Conservation (phyloP, 1,140 invertebrate genomes). For the Gonioctena quinquepunctata region DNA sequence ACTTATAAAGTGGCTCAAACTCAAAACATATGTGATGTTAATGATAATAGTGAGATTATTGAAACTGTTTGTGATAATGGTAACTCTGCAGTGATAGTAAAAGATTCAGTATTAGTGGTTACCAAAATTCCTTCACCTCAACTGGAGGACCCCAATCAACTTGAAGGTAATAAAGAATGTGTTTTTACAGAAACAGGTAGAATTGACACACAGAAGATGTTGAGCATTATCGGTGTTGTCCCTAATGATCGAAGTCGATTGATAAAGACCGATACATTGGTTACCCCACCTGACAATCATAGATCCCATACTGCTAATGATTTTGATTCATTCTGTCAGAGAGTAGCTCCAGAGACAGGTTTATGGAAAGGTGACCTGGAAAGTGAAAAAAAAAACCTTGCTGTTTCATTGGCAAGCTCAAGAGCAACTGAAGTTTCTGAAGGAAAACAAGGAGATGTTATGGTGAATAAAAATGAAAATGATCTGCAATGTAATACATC, state of each 20-base stretch:
- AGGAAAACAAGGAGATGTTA: neutral
- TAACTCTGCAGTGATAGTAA: neutral
- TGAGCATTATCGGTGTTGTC: neutral
- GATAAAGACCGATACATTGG: neutral
- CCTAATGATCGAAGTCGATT: neutral
- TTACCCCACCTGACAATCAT: neutral
- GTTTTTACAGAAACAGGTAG: neutral
- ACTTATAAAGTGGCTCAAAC: slow-evolving; percentile 9
- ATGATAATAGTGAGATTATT: neutral
- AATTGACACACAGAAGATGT: neutral
- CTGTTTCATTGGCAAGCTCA: too few relatives aligned
- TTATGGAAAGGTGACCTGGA: neutral
- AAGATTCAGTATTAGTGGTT: too few relatives aligned
- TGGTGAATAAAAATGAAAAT: neutral
- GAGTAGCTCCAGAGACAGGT: neutral
- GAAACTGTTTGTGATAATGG: neutral
- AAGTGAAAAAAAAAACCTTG: too few relatives aligned
- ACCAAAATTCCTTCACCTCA: too few relatives aligned
- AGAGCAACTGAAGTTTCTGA: too few relatives aligned
- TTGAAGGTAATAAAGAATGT: neutral
- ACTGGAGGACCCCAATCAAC: too few relatives aligned
- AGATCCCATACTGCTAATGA: neutral
- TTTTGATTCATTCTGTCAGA: slow-evolving; percentile 6
- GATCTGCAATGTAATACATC: neutral
- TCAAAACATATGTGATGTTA: neutral